Conservation (phyloP, 2,797 vertebrate species). For the Percopsis omiscomaycus region DNA sequence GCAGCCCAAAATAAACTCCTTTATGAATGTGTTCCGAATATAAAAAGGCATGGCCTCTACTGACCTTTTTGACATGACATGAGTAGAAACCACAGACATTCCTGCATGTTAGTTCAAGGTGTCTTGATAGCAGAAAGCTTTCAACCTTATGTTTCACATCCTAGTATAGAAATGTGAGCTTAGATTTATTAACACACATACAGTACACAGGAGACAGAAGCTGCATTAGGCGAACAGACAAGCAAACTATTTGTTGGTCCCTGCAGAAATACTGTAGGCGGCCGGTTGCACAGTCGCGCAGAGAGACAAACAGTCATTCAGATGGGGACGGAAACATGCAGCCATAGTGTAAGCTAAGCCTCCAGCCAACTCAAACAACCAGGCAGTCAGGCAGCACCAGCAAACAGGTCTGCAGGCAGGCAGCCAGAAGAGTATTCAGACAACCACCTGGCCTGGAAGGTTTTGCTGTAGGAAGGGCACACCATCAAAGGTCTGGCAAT, state of each 20-base stretch:
- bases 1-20: slow-evolving; percentile 3
- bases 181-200: not conserved
- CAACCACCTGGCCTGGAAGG: too few species aligned
- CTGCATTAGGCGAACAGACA: slow-evolving; percentile 9
- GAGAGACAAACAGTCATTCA: slow-evolving; percentile 24
- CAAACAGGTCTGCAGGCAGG: too few species aligned
- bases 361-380: too few species aligned
- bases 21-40: slow-evolving; percentile 20
- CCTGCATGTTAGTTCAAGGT: not conserved
- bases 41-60: not conserved
- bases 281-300: not conserved
- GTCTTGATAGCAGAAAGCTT: not conserved
- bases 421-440: too few species aligned
- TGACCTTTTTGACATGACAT: slow-evolving; percentile 8
- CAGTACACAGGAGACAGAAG: not conserved
- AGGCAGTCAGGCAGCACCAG: too few species aligned
- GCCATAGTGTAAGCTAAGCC: too few species aligned
- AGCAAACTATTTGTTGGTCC: not conserved
- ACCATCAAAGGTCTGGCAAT: too few species aligned
- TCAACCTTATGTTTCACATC: not conserved
- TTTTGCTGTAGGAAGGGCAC: too few species aligned
- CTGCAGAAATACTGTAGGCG: too few species aligned
- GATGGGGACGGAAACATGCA: slow-evolving; percentile 2
- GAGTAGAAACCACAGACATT: not conserved
- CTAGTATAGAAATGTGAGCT: too few species aligned